A percentile compares a stretch with the other conserved stretches of the same genome.
Conservation (phyloP, 2,797 vertebrate species). For the Arctocebus calabarensis region DNA sequence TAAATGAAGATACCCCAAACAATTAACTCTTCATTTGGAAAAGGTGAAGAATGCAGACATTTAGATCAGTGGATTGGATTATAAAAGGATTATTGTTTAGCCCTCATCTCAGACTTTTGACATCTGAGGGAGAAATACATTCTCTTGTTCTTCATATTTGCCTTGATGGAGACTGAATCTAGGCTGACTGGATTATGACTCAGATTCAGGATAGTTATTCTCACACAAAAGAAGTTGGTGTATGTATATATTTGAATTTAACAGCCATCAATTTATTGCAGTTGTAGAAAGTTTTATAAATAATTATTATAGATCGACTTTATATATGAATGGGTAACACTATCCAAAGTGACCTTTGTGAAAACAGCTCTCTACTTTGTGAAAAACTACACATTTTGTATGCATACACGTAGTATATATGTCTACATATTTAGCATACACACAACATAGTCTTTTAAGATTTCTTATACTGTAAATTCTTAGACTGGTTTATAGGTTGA, state of each 20-base stretch:
- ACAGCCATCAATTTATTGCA: slow-evolving; percentile 14
- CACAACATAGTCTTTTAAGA: background rate
- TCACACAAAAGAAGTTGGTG: background rate
- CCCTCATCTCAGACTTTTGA: slow-evolving; percentile 7
- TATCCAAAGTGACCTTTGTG: background rate
- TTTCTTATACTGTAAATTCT: slow-evolving; percentile 30
- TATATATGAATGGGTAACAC: background rate
- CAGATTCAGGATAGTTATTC: slow-evolving; percentile 17
- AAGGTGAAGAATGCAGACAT: slow-evolving; percentile 8
- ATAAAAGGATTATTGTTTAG: background rate
- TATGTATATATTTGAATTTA: background rate
- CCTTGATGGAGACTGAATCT: slow-evolving; percentile 31
- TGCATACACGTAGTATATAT: background rate
- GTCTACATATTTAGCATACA: background rate
- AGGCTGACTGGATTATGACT: slow-evolving; percentile 28
- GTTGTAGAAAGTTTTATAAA: background rate
- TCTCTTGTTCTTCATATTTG: background rate
- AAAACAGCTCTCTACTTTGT: slow-evolving; percentile 10
- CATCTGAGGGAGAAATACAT: background rate
- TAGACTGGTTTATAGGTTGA: background rate
- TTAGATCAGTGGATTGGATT: slow-evolving; percentile 15
- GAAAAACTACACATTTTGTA: background rate
- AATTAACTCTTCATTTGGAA: slow-evolving; percentile 23
- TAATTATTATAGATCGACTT: background rate
- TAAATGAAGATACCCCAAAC: slow-evolving; percentile 20